Evolutionary conservation across 2,888 invertebrate genomes (phyloP).

Genomic region (Apodemia duryi): DNA sequence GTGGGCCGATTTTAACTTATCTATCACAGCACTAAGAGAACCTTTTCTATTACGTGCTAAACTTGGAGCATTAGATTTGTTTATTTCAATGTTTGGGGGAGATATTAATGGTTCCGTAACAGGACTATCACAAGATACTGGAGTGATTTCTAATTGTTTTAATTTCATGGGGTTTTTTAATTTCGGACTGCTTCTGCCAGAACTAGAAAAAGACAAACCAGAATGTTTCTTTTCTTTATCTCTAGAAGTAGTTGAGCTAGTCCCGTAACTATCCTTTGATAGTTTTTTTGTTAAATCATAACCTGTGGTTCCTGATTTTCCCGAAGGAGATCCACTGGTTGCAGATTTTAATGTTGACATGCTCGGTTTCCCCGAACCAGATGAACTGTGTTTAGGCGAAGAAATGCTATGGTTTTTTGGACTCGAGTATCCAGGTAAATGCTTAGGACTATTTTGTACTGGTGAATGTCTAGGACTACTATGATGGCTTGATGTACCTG

Average conservation of each 20-base stretch:
- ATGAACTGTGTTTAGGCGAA: conserved; percentile 88
- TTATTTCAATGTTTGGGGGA: conserved; percentile 77
- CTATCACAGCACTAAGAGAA: conserved; percentile 91
- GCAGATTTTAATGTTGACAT: conserved; percentile 93
- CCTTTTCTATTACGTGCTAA: conserved; percentile 85
- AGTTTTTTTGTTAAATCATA: conserved; percentile 79
- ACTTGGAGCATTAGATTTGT: conserved; percentile 79
- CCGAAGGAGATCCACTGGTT: conserved; percentile 83
- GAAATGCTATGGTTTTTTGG: conserved; percentile 89
- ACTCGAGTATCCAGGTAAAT: conserved; percentile 84
- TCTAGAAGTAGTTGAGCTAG: conserved; percentile 60
- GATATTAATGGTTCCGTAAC: conserved; percentile 66
- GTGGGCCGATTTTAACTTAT: conserved; percentile 89
- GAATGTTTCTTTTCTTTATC: conserved; percentile 80
- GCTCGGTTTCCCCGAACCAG: conserved; percentile 90
- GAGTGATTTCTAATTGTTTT: conserved; percentile 82
- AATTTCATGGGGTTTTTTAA: conserved; percentile 84
- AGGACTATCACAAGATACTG: conserved; percentile 72
- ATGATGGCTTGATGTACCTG: conserved; percentile 77
- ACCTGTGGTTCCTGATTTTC: conserved; percentile 76
- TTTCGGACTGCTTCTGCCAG: conserved; percentile 82
- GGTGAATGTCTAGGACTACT: conserved; percentile 88
- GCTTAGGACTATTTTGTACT: conserved; percentile 87
- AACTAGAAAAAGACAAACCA: conserved; percentile 69
- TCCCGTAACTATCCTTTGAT: conserved; percentile 66